phyloP scores from a whole-genome alignment of 2,888 invertebrate species.

The Autographa gamma region DNA sequence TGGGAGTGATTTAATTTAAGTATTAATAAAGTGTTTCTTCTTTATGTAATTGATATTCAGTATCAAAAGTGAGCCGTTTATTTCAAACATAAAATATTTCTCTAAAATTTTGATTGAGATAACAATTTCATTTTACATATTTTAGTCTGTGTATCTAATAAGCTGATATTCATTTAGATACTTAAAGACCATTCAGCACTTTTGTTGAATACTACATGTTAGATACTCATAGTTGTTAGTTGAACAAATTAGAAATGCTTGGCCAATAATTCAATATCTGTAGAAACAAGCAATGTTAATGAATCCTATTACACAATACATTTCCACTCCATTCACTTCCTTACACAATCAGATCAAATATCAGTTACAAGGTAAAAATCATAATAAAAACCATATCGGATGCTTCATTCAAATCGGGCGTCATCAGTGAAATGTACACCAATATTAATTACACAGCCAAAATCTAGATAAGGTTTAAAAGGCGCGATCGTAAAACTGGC shows the following conservation, averaged over 20 bases:
- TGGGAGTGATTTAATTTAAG: neutral
- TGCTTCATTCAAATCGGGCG: conserved; percentile 29
- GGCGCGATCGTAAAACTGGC: conserved; percentile 68
- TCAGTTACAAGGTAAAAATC: conserved; percentile 34
- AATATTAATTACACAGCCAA: conserved; percentile 62
- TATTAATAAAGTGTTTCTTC: neutral
- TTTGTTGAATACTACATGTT: too few species aligned
- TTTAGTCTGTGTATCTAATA: too few species aligned
- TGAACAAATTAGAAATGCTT: too few species aligned
- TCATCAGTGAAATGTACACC: conserved; percentile 52
- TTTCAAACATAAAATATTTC: too few species aligned
- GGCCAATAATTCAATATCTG: neutral
- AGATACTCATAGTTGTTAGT: too few species aligned
- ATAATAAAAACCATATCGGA: conserved; percentile 30
- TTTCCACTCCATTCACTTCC: conserved; percentile 27
- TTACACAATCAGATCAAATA: conserved; percentile 36
- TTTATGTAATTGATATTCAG: too few species aligned
- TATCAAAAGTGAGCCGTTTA: too few species aligned
- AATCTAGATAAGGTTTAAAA: conserved; percentile 66
- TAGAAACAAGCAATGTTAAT: neutral
- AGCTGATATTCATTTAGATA: too few species aligned
- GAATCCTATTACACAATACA: neutral
- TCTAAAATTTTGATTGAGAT: too few species aligned
- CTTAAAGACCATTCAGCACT: too few species aligned
- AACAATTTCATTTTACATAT: too few species aligned